Conservation (phyloP, 2,888 invertebrate genomes). For the Lampropteryx suffumata region DNA sequence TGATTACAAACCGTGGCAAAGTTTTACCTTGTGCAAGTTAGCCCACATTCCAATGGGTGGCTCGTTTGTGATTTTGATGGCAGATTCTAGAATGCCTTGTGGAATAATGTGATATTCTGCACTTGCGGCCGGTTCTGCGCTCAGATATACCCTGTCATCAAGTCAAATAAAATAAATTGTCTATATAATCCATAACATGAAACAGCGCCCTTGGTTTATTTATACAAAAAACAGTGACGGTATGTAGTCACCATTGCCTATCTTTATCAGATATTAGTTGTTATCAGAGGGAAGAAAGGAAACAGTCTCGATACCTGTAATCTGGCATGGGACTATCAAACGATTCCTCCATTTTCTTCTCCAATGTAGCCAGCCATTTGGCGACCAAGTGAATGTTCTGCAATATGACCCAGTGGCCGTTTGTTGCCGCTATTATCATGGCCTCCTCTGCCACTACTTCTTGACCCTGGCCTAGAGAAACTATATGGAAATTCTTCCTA, state of each 20-base stretch:
- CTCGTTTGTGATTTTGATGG: constrained; percentile 98
- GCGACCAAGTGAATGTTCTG: constrained; percentile 96
- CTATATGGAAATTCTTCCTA: constrained; percentile 93
- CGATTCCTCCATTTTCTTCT: constrained; percentile 95
- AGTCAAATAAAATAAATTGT: no score
- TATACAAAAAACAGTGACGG: no score
- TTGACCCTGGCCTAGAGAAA: constrained; percentile 97
- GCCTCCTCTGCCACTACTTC: constrained; percentile 95
- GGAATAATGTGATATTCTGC: constrained; percentile 86
- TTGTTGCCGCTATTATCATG: constrained; percentile 87
- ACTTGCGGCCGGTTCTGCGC: constrained; percentile 92
- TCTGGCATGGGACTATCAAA: constrained; percentile 85
- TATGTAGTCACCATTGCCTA: no score
- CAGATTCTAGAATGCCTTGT: constrained; percentile 95
- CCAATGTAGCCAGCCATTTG: constrained; percentile 93
- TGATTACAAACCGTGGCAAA: no score
- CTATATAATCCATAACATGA: no score
- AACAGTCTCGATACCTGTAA: constrained; percentile 67
- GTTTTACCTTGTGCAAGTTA: constrained; percentile 90
- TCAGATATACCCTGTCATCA: constrained; percentile 87
- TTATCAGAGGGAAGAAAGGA: no score
- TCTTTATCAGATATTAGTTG: no score
- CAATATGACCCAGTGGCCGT: constrained; percentile 96
- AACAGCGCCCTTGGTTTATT: no score
- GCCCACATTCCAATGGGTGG: constrained; percentile 97